These are phyloP conservation scores for Hycleus phaleratus DNA, from an alignment of 1,140 invertebrate genomes.

Conservation along the genomic window DNA sequence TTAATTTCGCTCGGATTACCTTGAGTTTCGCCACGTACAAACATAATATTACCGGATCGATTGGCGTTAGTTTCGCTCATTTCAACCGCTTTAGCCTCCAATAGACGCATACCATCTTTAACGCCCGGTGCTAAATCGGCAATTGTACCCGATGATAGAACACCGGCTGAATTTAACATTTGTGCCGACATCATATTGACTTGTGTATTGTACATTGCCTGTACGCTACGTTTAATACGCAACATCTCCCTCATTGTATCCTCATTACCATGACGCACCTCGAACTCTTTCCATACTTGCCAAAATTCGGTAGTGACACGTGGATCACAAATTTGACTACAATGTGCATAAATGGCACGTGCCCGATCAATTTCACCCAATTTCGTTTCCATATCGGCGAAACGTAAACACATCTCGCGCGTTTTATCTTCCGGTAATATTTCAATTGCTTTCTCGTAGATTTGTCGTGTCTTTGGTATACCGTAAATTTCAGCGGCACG, in stretches of 20 bases:
- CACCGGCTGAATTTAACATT: conserved; percentile 72
- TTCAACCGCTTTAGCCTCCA: conserved; percentile 75
- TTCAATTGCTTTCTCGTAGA: conserved; percentile 98
- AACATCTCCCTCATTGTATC: conserved; percentile 99
- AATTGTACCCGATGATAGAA: conserved; percentile 51
- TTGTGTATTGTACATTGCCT: conserved; percentile 95
- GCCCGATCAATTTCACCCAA: conserved; percentile 97
- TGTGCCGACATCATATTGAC: conserved; percentile 98
- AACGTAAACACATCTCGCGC: conserved; percentile 92
- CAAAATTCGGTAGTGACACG: conserved; percentile 90
- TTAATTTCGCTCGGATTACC: conserved; percentile 58
- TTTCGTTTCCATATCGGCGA: conserved; percentile 96
- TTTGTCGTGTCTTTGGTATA: conserved; percentile 89
- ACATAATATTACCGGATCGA: conserved; percentile 63
- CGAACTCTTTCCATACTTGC: conserved; percentile 99
- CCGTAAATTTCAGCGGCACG: conserved; percentile 97
- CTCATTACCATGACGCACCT: conserved; percentile 98
- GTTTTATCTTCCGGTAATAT: conserved; percentile 82
- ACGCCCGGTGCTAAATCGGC: conserved; percentile 59
- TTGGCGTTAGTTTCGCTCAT: conserved; percentile 48
- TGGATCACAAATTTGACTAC: conserved; percentile 98
- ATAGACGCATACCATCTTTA: conserved; percentile 78
- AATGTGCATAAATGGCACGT: conserved; percentile 94
- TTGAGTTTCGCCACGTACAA: conserved; percentile 80
- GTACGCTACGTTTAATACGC: conserved; percentile 93